A percentile compares a stretch with the other conserved stretches of the same genome.
These are phyloP conservation scores for Bostrychus sinensis DNA, from an alignment of 2,113 vertebrate genomes.

Conservation along the genomic window DNA sequence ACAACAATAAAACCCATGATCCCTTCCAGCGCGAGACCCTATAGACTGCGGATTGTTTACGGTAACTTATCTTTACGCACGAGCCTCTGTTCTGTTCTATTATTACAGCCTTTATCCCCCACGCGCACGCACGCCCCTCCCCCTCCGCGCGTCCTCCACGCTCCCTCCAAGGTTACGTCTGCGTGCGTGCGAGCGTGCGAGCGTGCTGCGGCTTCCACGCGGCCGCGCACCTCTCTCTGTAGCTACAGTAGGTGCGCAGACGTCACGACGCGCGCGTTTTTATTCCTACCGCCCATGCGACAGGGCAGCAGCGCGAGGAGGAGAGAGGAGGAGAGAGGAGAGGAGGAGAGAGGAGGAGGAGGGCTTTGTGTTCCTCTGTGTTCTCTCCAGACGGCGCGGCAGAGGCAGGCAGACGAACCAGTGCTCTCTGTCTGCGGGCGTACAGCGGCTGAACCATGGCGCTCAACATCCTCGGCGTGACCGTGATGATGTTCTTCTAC, in stretches of 20 bases:
- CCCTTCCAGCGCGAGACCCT: no score
- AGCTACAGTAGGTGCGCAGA: neutral
- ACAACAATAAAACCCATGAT: no score
- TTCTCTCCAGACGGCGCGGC: neutral
- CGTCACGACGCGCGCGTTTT: neutral
- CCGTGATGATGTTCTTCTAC: conserved; percentile 59
- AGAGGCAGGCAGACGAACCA: neutral
- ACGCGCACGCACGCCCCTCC: neutral
- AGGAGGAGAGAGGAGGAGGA: neutral
- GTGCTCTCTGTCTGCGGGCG: neutral
- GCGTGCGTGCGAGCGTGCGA: neutral
- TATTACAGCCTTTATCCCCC: neutral
- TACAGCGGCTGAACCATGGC: conserved; percentile 41
- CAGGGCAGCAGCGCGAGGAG: no score
- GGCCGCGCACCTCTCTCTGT: neutral
- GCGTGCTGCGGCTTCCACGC: neutral
- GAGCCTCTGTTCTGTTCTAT: neutral
- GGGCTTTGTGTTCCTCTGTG: neutral
- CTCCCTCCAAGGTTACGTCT: conserved; percentile 1
- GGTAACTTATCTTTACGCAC: conserved; percentile 2
- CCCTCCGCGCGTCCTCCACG: neutral
- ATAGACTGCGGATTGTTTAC: no score
- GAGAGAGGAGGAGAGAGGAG: no score
- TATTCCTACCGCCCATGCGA: no score
- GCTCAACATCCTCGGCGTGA: conserved; percentile 56